phyloP scores from a whole-genome alignment of 2,888 invertebrate genomes.

The Stenotaenia linearis region DNA sequence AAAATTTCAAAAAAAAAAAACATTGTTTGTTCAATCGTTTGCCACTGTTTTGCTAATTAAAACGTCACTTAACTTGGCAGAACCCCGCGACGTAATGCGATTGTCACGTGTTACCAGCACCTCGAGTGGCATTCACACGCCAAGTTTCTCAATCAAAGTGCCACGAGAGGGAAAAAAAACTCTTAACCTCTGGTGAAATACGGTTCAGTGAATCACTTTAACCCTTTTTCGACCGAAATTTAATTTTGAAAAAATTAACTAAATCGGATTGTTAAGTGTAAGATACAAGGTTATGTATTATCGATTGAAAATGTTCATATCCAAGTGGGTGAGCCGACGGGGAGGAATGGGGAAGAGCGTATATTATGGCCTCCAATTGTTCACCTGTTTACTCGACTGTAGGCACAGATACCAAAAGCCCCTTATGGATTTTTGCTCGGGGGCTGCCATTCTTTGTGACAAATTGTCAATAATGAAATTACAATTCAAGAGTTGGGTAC shows the following conservation, averaged over 20 bases:
- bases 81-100: constrained; percentile 21
- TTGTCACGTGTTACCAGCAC: background rate
- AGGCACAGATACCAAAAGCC: constrained; percentile 9
- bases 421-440: constrained; percentile 20
- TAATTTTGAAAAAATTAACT: too few relatives aligned
- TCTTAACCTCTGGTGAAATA: background rate
- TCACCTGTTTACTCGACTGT: constrained; percentile 17
- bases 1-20: background rate
- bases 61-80: constrained; percentile 2
- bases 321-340: constrained; percentile 15
- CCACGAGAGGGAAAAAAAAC: background rate
- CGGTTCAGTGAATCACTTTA: background rate
- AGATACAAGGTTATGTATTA: background rate
- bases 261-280: background rate
- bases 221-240: too few relatives aligned
- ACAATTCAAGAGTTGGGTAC: constrained; percentile 23
- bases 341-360: constrained; percentile 21
- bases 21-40: constrained; percentile 5
- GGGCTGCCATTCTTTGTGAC: constrained; percentile 24
- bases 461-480: constrained; percentile 29
- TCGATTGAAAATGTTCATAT: constrained; percentile 1
- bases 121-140: constrained; percentile 8
- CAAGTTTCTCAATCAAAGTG: constrained; percentile 20
- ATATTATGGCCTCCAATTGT: constrained; percentile 27
- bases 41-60: background rate